phyloP scores from a whole-genome alignment of 2,888 invertebrate genomes.

The Cheilosia variabilis region DNA sequence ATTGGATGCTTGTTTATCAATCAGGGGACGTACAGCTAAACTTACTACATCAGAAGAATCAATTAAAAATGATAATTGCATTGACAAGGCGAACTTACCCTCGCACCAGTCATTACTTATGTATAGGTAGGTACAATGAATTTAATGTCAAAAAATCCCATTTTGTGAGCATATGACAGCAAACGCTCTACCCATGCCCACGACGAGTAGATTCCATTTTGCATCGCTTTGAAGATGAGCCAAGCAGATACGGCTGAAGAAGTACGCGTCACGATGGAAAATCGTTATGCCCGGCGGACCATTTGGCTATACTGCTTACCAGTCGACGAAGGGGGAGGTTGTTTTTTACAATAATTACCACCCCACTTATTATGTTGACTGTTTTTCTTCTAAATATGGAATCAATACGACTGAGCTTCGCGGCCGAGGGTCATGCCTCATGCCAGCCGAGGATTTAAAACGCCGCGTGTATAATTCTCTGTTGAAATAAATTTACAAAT shows the following conservation, averaged over 20 bases:
- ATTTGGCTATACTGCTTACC: constrained; percentile 43
- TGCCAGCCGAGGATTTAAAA: constrained; percentile 30
- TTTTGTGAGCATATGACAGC: constrained; percentile 22
- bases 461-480: constrained; percentile 58
- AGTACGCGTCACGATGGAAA: constrained; percentile 68
- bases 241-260: constrained; percentile 64
- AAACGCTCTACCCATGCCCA: constrained; percentile 3
- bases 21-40: neutral
- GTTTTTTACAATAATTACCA: constrained; percentile 60
- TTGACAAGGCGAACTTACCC: constrained; percentile 24
- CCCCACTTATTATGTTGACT: constrained; percentile 25
- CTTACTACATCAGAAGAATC: constrained; percentile 12
- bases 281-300: constrained; percentile 63
- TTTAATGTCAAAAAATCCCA: constrained; percentile 38
- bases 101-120: constrained; percentile 37
- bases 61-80: constrained; percentile 54
- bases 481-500: constrained; percentile 67
- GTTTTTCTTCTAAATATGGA: constrained; percentile 42
- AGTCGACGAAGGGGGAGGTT: constrained; percentile 28
- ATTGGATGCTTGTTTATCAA: no score
- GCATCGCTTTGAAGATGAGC: constrained; percentile 63
- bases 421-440: constrained; percentile 47
- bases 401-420: constrained; percentile 59
- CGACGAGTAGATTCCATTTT: constrained; percentile 23
- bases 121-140: constrained; percentile 15